Evolutionary conservation across 2,888 invertebrate species (phyloP).

Genomic region (Osmoderma eremita): DNA sequence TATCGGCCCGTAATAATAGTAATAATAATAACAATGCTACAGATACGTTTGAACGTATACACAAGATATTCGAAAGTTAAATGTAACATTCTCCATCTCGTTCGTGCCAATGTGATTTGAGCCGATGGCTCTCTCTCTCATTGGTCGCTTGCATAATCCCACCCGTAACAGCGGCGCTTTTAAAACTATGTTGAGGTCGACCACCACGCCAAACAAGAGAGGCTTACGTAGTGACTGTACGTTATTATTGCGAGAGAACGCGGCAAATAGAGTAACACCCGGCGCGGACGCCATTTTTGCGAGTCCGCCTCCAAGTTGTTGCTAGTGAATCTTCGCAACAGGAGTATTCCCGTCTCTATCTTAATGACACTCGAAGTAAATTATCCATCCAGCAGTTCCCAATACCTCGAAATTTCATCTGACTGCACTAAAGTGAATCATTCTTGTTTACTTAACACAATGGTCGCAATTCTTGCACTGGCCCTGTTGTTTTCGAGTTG

Average conservation of each 20-base stretch:
- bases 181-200: constrained; percentile 60
- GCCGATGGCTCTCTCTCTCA: no score
- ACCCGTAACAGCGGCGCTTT: constrained; percentile 53
- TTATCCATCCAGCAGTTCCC: no score
- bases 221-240: neutral
- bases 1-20: no score
- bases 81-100: constrained; percentile 2
- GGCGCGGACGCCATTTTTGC: constrained; percentile 12
- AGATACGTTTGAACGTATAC: constrained; percentile 5
- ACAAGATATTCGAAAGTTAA: constrained; percentile 31
- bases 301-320: no score
- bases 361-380: no score
- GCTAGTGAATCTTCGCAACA: no score
- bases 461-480: no score
- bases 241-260: constrained; percentile 19
- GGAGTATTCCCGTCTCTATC: constrained; percentile 8
- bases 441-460: no score
- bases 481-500: no score
- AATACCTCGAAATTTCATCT: no score
- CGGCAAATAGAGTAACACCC: constrained; percentile 16
- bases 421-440: no score
- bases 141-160: constrained; percentile 56
- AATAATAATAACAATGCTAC: neutral
- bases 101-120: no score
- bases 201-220: constrained; percentile 52